A percentile compares a stretch with the other conserved stretches of the same genome.
Evolutionary conservation across 2,888 invertebrate species (phyloP).

Genomic region (Clitarchus hookeri): DNA sequence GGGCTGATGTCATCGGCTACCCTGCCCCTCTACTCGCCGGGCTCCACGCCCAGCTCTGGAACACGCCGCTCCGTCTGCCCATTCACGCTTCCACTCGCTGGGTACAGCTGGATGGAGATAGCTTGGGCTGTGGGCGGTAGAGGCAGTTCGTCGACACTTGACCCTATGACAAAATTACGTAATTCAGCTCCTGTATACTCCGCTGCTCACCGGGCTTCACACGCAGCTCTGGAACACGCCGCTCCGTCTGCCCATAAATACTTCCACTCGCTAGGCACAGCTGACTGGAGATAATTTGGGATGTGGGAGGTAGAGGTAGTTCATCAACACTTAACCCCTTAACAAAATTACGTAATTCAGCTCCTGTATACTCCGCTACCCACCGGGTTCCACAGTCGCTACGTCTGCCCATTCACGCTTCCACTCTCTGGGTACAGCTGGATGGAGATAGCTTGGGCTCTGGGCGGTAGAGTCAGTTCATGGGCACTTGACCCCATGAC

Average conservation of each 20-base stretch:
- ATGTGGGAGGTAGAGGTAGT: no score
- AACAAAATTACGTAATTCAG: no score
- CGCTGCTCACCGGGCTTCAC: neutral
- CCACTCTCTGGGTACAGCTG: no score
- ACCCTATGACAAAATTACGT: neutral
- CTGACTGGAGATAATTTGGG: neutral
- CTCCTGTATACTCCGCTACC: no score
- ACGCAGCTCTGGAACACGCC: neutral
- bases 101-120: neutral
- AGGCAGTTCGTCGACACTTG: neutral
- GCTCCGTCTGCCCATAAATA: neutral
- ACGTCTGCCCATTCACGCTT: no score
- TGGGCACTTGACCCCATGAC: no score
- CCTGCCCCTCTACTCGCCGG: neutral
- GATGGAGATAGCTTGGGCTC: no score
- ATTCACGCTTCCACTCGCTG: neutral
- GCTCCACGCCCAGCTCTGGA: neutral
- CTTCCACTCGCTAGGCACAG: no score
- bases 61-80: conserved; percentile 4
- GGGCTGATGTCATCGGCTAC: neutral
- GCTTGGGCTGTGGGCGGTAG: neutral
- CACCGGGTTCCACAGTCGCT: no score
- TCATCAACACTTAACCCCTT: no score
- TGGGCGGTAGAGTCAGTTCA: no score
- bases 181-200: neutral